Base-by-base conservation (phyloP, 2,113 vertebrate species). In the Ascaphus truei region DNA sequence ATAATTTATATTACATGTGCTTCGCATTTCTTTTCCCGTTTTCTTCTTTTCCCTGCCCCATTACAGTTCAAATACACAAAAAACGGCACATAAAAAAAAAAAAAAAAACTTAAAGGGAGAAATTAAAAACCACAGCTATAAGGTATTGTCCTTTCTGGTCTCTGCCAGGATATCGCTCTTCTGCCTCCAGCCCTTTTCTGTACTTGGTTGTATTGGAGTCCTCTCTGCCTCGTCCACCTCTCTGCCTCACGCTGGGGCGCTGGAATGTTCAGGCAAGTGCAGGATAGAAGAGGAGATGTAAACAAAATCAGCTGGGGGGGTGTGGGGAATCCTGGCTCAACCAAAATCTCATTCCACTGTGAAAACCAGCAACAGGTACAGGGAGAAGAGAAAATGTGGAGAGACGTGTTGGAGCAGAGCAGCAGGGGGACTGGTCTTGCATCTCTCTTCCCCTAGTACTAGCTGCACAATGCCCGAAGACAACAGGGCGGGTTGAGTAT, bases 1-100 rank as follows among this genome's bases (percentile, higher is more conserved):
- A 96, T 81, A 86, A 92, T 93, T 92, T 98, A 97, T 96, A 92
- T 93, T 96, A 99, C 95, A 99, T 98, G 95, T 99, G 96, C 95
- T 98, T 98, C 94, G 91, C 92, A 85, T 85, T 85, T 84, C 90
- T 91, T 88, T 83, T 85, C 85, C 78, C 78, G 43, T 57, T 72
- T 68, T 68, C 75, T 77, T 78, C 73, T 80, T 71, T 68, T 73
- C 50, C 57, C 91, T 90, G 86, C 90, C 90, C 91, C 84, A 86
- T 50, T 59, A 59, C 65, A 68, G 43, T 56, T 43, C 27, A 30
- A 39, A 30, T 23, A 90, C 85, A 83, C 78, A 82, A 83, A 69
- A 7, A 83, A 83, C 80, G 76, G 80, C 80, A 85, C 79, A 73
- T 72, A 80, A 76, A 78, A 74, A 20, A 15, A 12, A 50, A 73